Base-by-base conservation (phyloP, 2,888 invertebrate genomes). In the Antheraea assamensis region DNA sequence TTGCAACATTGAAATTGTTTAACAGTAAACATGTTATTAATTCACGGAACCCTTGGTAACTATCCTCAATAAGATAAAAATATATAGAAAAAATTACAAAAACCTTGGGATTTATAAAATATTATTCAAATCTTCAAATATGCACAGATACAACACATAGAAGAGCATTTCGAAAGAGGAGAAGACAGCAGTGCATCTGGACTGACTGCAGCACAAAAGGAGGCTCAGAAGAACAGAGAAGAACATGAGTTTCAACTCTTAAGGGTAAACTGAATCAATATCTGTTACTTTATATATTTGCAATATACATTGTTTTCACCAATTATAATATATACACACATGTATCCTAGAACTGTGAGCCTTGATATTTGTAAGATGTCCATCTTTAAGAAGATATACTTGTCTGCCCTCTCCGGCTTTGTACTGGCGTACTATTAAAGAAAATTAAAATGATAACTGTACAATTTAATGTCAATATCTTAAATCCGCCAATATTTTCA, bases 201-300 rank as follows among this genome's bases (percentile, higher is more conserved):
- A 0, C 77, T 91, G 21, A 88, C 88, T 7, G 89, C 88, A 24
- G 91, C 92, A 0, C 94, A 92, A 77, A 82, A 93, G 78, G 97
- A 97, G 84, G 97, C 97, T 0, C 95, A 97, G 80, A 95, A 96
- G 79, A 95, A 96, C 77, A 94, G 97, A 35, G 98, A 98, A 83
- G 97, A 97, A 83, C 95, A 96, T 70, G 98, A 98, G 87, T 98
- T 98, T 87, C 97, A 97, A 83, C 91, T 97, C 90, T 87, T 98
- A 58, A 92, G 97, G 85, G 95, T 95, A 85, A 79, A 76, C 58
- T 10, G 15, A 8, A 71, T 19, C 49, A 13, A 58, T 10, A n/a
- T 55, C 55, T 55, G 55, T 58, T 5, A 24, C 24, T 61, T 49
- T 30, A 42, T 42, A 42, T 42, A 42, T 10, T 42, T 42, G 42